Conservation (phyloP, 2,113 vertebrate genomes). For the Pelecanus crispus region DNA sequence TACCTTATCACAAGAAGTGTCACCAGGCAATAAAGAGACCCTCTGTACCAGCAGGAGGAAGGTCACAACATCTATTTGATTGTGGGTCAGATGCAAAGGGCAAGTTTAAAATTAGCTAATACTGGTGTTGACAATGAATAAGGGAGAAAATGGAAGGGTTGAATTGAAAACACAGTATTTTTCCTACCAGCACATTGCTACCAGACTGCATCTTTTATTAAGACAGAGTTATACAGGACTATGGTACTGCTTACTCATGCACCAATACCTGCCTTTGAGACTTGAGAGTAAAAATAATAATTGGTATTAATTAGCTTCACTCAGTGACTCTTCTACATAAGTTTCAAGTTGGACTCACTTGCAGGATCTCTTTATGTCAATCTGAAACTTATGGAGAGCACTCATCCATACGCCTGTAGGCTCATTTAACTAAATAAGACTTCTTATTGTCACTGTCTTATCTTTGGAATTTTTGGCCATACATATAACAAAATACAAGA, state of each 20-base stretch:
- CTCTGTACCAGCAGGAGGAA: background rate
- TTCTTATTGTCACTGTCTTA: background rate
- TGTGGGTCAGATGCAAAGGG: background rate
- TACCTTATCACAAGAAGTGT: background rate
- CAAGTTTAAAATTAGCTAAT: background rate
- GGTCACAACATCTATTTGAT: background rate
- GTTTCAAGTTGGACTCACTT: background rate
- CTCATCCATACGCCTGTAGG: background rate
- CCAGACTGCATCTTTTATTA: background rate
- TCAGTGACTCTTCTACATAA: background rate
- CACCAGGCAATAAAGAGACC: background rate
- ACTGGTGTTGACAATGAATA: background rate
- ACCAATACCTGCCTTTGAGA: background rate
- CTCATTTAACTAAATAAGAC: background rate
- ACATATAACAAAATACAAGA: conserved; percentile 8
- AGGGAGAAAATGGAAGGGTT: background rate
- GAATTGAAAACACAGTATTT: background rate
- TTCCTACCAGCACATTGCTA: background rate
- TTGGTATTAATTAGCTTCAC: background rate
- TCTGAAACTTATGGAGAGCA: background rate
- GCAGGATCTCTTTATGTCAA: background rate
- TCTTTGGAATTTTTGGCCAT: background rate
- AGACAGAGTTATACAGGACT: background rate
- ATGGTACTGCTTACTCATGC: background rate
- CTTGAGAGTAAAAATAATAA: background rate